These are phyloP conservation scores for Amphibalanus amphitrite DNA, from an alignment of 1,140 invertebrate species.

Conservation along the genomic window DNA sequence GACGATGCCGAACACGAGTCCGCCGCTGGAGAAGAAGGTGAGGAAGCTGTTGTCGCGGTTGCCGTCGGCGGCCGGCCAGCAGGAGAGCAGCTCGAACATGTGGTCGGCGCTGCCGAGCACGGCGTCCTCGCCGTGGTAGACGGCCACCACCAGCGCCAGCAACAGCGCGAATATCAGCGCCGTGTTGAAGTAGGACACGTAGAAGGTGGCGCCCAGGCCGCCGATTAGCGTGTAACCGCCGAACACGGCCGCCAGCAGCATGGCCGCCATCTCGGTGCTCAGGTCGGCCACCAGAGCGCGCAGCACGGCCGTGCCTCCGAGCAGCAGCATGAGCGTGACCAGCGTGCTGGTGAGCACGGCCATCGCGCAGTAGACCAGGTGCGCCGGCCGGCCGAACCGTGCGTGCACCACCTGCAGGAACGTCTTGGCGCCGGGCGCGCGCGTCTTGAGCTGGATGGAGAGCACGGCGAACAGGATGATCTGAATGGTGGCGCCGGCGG, in stretches of 20 bases:
- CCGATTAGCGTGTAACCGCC: slow-evolving; percentile 27
- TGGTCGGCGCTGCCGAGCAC: not conserved
- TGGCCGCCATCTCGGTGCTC: slow-evolving; percentile 23
- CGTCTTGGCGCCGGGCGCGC: slow-evolving; percentile 29
- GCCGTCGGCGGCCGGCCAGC: slow-evolving; percentile 19
- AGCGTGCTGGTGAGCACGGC: slow-evolving; percentile 27
- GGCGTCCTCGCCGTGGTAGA: slow-evolving; percentile 22
- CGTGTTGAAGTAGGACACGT: slow-evolving; percentile 28
- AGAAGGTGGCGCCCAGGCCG: slow-evolving; percentile 27
- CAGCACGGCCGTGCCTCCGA: slow-evolving; percentile 21
- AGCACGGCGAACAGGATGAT: slow-evolving; percentile 28
- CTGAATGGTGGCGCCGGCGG: slow-evolving; percentile 28
- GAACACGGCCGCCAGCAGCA: slow-evolving; percentile 23
- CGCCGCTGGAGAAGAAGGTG: slow-evolving; percentile 24
- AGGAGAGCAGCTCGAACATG: slow-evolving; percentile 14
- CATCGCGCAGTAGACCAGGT: slow-evolving; percentile 26
- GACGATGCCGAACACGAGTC: slow-evolving; percentile 27
- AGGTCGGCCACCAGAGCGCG: slow-evolving; percentile 18
- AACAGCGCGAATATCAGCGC: slow-evolving; percentile 25
- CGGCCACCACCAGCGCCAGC: slow-evolving; percentile 23
- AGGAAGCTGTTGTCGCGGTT: slow-evolving; percentile 23
- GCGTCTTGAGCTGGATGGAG: slow-evolving; percentile 25
- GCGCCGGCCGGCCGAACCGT: slow-evolving; percentile 24
- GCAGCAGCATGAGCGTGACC: slow-evolving; percentile 28
- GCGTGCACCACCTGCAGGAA: slow-evolving; percentile 27